Base-by-base conservation (phyloP, 1,140 invertebrate species). In the Oncopodura yosiiana region DNA sequence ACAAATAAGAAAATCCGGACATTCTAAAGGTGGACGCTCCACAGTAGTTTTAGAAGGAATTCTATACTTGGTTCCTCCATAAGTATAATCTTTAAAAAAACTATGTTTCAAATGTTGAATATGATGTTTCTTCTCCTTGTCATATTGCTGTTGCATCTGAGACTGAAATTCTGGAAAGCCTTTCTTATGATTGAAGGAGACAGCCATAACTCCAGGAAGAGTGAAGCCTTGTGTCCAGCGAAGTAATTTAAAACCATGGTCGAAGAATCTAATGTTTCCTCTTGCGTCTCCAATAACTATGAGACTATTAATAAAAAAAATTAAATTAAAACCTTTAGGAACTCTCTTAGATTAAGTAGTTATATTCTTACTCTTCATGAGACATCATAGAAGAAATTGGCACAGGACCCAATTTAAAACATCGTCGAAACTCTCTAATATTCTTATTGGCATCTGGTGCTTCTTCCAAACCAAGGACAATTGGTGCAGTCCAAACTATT, bases 211-310 rank as follows among this genome's bases (percentile, higher is more conserved):
- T 11, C 39, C 38, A 16, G 24, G 26, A 12, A 39, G 12, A 16
- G 37, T 44, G 37, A 52, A 18, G 27, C 29, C 24, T 27, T 53
- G 27, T 24, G 55, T 58, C 58, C 58, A 63, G 8, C 62, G 54
- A 5, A 63, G 32, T 14, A 63, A 27, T 24, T 37, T 52, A 19
- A 63, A 60, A 8, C 49, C 26, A 12, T 36, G 16, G 38, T 63
- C 62, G 37, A 58, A 58, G 39, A 63, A 60, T 32, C 51, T 32
- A 21, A 63, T 26, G 1, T 42, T 30, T 12, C 62, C 62, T 19
- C 19, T 38, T 18, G 54, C 58, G 36, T 63, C 62, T 21, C 62
- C 62, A 23, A 59, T 39, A 24, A 63, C 56, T 8, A 51, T 26
- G n/a, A 39, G 52, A 11, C 61, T 63, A 36, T 16, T 41, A 16